Conservation (phyloP, 2,888 invertebrate species). For the Petrolisthes manimaculis region DNA sequence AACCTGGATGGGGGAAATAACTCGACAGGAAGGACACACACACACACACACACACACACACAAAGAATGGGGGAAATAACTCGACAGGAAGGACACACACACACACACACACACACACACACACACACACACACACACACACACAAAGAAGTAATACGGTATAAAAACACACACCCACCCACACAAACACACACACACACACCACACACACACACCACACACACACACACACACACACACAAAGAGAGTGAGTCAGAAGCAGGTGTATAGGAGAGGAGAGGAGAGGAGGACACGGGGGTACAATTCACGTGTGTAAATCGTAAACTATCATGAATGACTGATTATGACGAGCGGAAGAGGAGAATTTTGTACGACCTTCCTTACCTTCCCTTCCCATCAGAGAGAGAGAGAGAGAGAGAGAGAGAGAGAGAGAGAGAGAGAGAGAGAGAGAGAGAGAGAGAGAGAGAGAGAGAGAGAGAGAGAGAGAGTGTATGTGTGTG, state of each 20-base stretch:
- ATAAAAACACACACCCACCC: too few species aligned
- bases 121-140: not conserved
- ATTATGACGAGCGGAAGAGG: not conserved
- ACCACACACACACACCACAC: too few species aligned
- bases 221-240: too few species aligned
- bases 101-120: not conserved
- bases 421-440: conserved; percentile 7
- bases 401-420: conserved; percentile 7
- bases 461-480: conserved; percentile 7
- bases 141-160: too few species aligned
- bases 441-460: conserved; percentile 7
- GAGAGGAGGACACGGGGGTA: too few species aligned
- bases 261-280: too few species aligned
- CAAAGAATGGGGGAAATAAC: not conserved
- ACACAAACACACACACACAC: too few species aligned
- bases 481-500: too few species aligned
- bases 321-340: not conserved
- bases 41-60: not conserved
- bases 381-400: not conserved
- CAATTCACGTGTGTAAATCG: too few species aligned
- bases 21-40: not conserved
- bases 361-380: not conserved
- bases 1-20: too few species aligned
- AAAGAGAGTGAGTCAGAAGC: too few species aligned
- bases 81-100: not conserved